Evolutionary conservation across 2,888 invertebrate genomes (phyloP).

Genomic region (Helicoverpa assulta): DNA sequence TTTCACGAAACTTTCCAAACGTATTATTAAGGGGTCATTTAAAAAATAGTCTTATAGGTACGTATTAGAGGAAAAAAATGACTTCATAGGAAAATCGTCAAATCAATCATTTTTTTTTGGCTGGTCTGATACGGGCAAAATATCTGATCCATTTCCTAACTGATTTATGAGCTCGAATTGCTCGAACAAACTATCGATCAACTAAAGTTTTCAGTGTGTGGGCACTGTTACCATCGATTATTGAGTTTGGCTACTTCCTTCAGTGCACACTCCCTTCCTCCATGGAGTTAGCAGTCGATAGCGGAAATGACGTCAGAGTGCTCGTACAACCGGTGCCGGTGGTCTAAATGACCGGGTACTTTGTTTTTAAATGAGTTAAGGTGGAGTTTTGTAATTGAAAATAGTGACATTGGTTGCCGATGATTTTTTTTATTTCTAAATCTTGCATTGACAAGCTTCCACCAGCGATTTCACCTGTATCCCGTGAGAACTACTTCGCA

Average conservation of each 20-base stretch:
- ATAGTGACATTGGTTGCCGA: background rate
- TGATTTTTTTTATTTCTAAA: no score
- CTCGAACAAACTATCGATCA: no score
- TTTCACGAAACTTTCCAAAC: slow-evolving; percentile 2
- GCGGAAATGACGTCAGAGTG: slow-evolving; percentile 50
- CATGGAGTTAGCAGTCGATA: slow-evolving; percentile 16
- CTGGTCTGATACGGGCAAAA: no score
- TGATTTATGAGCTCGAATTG: no score
- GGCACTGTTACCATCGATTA: slow-evolving; percentile 24
- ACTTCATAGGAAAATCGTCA: no score
- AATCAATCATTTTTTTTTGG: no score
- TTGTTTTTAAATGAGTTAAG: slow-evolving; percentile 18
- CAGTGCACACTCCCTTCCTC: background rate
- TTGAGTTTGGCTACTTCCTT: slow-evolving; percentile 40
- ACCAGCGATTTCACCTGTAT: no score
- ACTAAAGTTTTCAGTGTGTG: no score
- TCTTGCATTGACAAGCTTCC: no score
- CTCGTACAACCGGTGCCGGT: slow-evolving; percentile 24
- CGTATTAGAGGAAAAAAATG: no score
- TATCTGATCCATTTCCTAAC: no score
- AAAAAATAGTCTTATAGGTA: background rate
- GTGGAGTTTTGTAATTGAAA: slow-evolving; percentile 15
- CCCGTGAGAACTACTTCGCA: no score
- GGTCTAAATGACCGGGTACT: slow-evolving; percentile 23
- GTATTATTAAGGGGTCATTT: slow-evolving; percentile 3